phyloP scores from a whole-genome alignment of 2,113 vertebrate species.

The Polypterus senegalus region DNA sequence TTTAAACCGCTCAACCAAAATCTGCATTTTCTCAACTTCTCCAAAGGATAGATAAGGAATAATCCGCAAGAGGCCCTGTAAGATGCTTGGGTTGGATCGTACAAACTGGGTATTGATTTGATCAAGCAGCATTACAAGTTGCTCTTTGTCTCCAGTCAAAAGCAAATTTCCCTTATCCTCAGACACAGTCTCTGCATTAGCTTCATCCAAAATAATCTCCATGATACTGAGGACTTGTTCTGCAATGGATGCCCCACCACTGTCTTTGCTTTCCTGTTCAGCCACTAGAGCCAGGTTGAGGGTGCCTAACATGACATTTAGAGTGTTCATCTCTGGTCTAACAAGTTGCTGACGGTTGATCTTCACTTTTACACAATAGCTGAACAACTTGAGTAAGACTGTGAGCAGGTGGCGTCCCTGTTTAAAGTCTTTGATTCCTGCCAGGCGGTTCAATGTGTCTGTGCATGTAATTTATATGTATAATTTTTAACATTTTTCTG shows the following conservation, averaged over 20 bases:
- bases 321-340: constrained; percentile 93
- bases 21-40: constrained; percentile 94
- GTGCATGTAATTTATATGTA: too few relatives aligned
- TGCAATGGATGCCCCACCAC: constrained; percentile 84
- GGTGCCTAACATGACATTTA: constrained; percentile 96
- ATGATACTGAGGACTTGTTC: constrained; percentile 97
- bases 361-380: constrained; percentile 96
- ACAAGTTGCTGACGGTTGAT: constrained; percentile 90
- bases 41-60: constrained; percentile 95
- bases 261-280: constrained; percentile 95
- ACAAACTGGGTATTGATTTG: constrained; percentile 97
- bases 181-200: constrained; percentile 85
- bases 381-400: constrained; percentile 91
- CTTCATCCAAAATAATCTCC: constrained; percentile 97
- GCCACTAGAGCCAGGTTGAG: constrained; percentile 91
- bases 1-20: constrained; percentile 90
- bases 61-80: constrained; percentile 88
- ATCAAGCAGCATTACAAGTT: constrained; percentile 93
- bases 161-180: constrained; percentile 97
- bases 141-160: constrained; percentile 90
- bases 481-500: too few relatives aligned
- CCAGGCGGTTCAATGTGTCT: too few relatives aligned
- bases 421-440: too few relatives aligned
- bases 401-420: too few relatives aligned
- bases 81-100: constrained; percentile 90